Evolutionary conservation across 2,888 invertebrate genomes (phyloP).

Genomic region (Tenthredo livida): DNA sequence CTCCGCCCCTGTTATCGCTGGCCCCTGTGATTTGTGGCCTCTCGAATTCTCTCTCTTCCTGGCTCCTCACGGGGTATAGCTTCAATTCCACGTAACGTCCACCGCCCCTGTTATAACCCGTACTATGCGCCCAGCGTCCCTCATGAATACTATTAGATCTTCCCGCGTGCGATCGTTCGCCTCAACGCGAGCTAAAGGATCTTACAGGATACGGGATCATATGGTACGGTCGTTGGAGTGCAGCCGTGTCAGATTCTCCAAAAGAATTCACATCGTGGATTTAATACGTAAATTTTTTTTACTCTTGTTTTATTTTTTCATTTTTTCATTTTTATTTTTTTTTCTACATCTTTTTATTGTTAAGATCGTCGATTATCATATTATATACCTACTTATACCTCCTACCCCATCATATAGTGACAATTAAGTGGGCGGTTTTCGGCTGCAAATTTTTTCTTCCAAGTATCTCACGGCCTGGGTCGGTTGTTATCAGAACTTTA

Average conservation of each 20-base stretch:
- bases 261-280: background rate
- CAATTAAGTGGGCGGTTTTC: conserved; percentile 22
- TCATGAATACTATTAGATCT: conserved; percentile 54
- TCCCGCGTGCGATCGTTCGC: background rate
- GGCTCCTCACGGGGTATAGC: conserved; percentile 28
- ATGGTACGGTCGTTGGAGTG: too few relatives aligned
- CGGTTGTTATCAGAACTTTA: conserved; percentile 15
- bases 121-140: conserved; percentile 58
- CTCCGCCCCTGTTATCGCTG: conserved; percentile 66
- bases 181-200: background rate
- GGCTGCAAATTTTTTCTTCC: background rate
- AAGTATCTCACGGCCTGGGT: conserved; percentile 27
- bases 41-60: conserved; percentile 56
- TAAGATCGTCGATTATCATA: background rate
- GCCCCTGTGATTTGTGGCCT: conserved; percentile 64
- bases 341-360: background rate
- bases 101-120: conserved; percentile 27
- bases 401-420: background rate
- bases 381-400: background rate
- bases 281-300: background rate
- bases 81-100: conserved; percentile 53
- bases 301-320: too few relatives aligned
- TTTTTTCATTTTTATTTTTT: background rate
- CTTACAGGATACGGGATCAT: background rate
- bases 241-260: background rate